These are phyloP conservation scores for Hydroisotoma schaefferi DNA, from an alignment of 2,888 invertebrate species.

Conservation along the genomic window DNA sequence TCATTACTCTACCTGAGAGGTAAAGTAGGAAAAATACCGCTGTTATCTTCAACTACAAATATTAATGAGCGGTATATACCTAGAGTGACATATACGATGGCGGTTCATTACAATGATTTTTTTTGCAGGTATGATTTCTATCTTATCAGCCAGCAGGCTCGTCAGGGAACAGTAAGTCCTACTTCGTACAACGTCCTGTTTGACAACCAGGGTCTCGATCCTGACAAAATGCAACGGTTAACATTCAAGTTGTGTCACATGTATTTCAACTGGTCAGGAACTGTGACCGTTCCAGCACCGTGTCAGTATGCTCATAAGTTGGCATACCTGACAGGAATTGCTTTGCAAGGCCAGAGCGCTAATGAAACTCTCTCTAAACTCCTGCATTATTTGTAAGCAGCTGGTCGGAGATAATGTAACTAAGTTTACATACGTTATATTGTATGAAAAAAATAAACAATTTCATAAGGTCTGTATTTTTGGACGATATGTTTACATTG, in stretches of 20 bases:
- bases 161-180: slow-evolving; percentile 86
- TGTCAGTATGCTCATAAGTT: slow-evolving; percentile 59
- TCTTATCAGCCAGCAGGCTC: slow-evolving; percentile 78
- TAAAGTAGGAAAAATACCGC: slow-evolving; percentile 49
- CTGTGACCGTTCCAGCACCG: slow-evolving; percentile 56
- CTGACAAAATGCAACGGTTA: slow-evolving; percentile 74
- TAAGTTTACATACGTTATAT: too few species aligned
- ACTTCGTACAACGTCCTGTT: slow-evolving; percentile 83
- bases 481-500: too few species aligned
- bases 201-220: slow-evolving; percentile 65
- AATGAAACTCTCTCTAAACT: slow-evolving; percentile 13
- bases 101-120: neutral
- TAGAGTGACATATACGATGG: neutral
- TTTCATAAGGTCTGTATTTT: too few species aligned
- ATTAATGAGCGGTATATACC: neutral
- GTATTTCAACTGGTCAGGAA: slow-evolving; percentile 82
- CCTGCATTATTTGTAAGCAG: slow-evolving; percentile 16
- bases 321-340: slow-evolving; percentile 55
- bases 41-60: neutral
- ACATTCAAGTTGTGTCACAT: slow-evolving; percentile 82
- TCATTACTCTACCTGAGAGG: slow-evolving; percentile 69
- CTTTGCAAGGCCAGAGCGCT: slow-evolving; percentile 16
- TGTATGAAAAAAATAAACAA: too few species aligned
- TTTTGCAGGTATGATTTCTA: slow-evolving; percentile 77
- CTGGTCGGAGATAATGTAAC: too few species aligned